Evolutionary conservation across 64 coral and sea anemone species (phyloP).

Genomic region (Montipora sp.): DNA sequence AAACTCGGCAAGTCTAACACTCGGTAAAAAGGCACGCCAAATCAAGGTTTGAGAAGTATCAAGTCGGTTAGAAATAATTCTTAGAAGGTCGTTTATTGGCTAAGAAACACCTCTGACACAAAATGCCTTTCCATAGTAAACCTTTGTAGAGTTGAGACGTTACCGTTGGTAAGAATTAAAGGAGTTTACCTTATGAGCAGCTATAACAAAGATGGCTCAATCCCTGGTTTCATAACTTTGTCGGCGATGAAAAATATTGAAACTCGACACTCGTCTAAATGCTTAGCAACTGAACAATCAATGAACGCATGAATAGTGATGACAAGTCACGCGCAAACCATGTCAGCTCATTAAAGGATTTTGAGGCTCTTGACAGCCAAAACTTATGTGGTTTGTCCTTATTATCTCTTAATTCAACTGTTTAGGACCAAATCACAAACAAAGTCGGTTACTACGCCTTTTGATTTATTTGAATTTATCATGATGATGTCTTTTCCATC

Average conservation of each 20-base stretch:
- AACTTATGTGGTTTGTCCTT: too few relatives aligned
- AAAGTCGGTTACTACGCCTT: too few relatives aligned
- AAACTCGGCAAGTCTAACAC: too few relatives aligned
- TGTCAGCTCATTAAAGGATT: not conserved
- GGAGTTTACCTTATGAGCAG: constrained; percentile 1
- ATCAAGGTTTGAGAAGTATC: too few relatives aligned
- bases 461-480: too few relatives aligned
- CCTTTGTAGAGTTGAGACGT: not conserved
- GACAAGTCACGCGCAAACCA: not conserved
- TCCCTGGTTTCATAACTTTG: not conserved
- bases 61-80: too few relatives aligned
- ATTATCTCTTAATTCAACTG: too few relatives aligned
- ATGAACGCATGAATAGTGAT: not conserved
- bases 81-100: not conserved
- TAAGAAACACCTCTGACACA: not conserved
- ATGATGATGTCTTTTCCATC: too few relatives aligned
- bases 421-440: too few relatives aligned
- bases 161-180: not conserved
- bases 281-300: constrained; percentile 36
- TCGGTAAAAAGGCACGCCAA: too few relatives aligned
- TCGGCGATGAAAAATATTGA: not conserved
- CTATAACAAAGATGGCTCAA: not conserved
- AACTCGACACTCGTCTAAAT: not conserved
- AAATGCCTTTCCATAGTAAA: not conserved
- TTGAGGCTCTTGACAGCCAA: too few relatives aligned